Conservation (phyloP, 2,888 invertebrate species). For the Zaprionus lineosus region DNA sequence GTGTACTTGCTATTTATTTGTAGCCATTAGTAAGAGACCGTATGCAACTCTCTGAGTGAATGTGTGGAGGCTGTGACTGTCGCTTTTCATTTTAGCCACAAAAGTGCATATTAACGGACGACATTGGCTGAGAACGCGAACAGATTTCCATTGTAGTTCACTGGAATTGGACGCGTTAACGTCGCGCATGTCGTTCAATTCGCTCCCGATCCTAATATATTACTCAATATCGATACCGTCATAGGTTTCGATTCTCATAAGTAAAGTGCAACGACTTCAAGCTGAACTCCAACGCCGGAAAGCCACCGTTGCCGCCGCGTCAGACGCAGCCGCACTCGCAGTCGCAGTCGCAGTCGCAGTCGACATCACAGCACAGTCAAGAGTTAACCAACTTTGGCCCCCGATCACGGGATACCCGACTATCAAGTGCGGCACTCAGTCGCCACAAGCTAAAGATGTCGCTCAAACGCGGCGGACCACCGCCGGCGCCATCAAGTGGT, state of each 20-base stretch:
- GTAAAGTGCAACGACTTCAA: slow-evolving; percentile 59
- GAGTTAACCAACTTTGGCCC: slow-evolving; percentile 57
- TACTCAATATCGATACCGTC: slow-evolving; percentile 19
- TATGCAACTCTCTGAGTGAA: slow-evolving; percentile 33
- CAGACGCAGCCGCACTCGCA: slow-evolving; percentile 56
- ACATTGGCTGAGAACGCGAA: slow-evolving; percentile 56
- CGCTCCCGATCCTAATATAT: slow-evolving; percentile 6
- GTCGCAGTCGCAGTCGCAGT: slow-evolving; percentile 34
- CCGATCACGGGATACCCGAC: slow-evolving; percentile 46
- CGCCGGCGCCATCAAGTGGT: slow-evolving; percentile 74
- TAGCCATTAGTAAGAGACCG: slow-evolving; percentile 25
- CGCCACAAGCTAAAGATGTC: slow-evolving; percentile 78
- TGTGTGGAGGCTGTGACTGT: slow-evolving; percentile 23
- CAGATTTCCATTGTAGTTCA: slow-evolving; percentile 43
- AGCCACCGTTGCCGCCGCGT: slow-evolving; percentile 79
- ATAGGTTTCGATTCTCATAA: too few relatives aligned
- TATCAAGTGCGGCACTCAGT: slow-evolving; percentile 65
- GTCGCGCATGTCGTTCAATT: slow-evolving; percentile 49
- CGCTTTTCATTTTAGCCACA: slow-evolving; percentile 52
- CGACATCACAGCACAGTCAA: too few relatives aligned
- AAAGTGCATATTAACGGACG: slow-evolving; percentile 53
- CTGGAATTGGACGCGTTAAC: slow-evolving; percentile 57
- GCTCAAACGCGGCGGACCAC: slow-evolving; percentile 78
- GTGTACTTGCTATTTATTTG: slow-evolving; percentile 33
- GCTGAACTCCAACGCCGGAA: slow-evolving; percentile 77